A percentile compares a stretch with the other conserved stretches of the same genome.
These are phyloP conservation scores for Chascanopsetta lugubris DNA, from an alignment of 2,113 vertebrate species.

Conservation along the genomic window DNA sequence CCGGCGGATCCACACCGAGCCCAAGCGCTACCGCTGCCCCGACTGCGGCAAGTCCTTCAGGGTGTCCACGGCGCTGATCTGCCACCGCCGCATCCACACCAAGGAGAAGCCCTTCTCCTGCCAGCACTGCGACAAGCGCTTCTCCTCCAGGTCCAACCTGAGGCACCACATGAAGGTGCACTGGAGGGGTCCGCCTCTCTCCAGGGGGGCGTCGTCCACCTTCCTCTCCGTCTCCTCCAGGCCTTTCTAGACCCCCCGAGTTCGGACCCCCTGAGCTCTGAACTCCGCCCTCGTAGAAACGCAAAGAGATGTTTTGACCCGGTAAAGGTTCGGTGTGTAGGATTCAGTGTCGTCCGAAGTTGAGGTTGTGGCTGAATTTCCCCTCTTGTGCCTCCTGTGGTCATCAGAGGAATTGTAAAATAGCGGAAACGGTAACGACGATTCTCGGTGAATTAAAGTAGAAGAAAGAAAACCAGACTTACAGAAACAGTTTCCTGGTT, in stretches of 20 bases:
- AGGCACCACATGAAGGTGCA: slow-evolving; percentile 87
- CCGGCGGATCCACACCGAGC: slow-evolving; percentile 81
- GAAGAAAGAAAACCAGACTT: too few relatives aligned
- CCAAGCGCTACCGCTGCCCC: slow-evolving; percentile 84
- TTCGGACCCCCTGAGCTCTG: too few relatives aligned
- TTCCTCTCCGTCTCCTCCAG: slow-evolving; percentile 45
- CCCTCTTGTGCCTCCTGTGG: too few relatives aligned
- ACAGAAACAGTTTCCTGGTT: too few relatives aligned
- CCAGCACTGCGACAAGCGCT: slow-evolving; percentile 79
- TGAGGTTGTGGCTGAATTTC: too few relatives aligned
- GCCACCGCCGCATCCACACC: slow-evolving; percentile 17
- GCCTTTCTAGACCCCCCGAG: not conserved
- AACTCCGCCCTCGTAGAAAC: too few relatives aligned
- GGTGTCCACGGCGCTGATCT: slow-evolving; percentile 67
- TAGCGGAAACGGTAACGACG: too few relatives aligned
- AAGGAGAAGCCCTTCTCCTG: slow-evolving; percentile 81
- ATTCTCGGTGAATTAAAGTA: too few relatives aligned
- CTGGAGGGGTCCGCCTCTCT: slow-evolving; percentile 62
- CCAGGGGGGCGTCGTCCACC: slow-evolving; percentile 4
- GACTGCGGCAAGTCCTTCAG: slow-evolving; percentile 83
- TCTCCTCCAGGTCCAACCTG: slow-evolving; percentile 83
- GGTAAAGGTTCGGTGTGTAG: too few relatives aligned
- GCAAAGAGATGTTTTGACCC: too few relatives aligned
- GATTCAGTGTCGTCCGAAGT: too few relatives aligned
- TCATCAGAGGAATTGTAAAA: too few relatives aligned